A percentile compares a stretch with the other conserved stretches of the same genome.
These are phyloP conservation scores for mouse (Mus musculus) DNA, from an alignment of 2,113 vertebrate species.

Conservation along the genomic window GRCm39 chr8:6235001-6235500, in stretches of 20 bases:
- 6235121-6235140: neutral
- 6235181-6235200: slow-evolving; percentile 42
- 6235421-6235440: slow-evolving; percentile 68
- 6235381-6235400: slow-evolving; percentile 66
- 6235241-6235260: slow-evolving; percentile 33
- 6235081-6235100: neutral
- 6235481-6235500: neutral
- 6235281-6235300: slow-evolving; percentile 51
- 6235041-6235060: neutral
- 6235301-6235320: slow-evolving; percentile 64
- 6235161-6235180: slow-evolving; percentile 57
- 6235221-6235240: slow-evolving; percentile 28
- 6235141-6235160: neutral
- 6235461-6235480: slow-evolving; percentile 39
- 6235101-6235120: neutral
- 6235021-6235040: neutral
- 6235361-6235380: slow-evolving; percentile 41
- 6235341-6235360: slow-evolving; percentile 31
- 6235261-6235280: slow-evolving; percentile 50
- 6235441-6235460: slow-evolving; percentile 59
- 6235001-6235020: slow-evolving; percentile 14
- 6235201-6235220: slow-evolving; percentile 51
- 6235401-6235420: slow-evolving; percentile 63
- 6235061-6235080: neutral
- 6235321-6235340: slow-evolving; percentile 73